phyloP scores from a whole-genome alignment of 2,113 vertebrate genomes.

The Albula glossodonta region DNA sequence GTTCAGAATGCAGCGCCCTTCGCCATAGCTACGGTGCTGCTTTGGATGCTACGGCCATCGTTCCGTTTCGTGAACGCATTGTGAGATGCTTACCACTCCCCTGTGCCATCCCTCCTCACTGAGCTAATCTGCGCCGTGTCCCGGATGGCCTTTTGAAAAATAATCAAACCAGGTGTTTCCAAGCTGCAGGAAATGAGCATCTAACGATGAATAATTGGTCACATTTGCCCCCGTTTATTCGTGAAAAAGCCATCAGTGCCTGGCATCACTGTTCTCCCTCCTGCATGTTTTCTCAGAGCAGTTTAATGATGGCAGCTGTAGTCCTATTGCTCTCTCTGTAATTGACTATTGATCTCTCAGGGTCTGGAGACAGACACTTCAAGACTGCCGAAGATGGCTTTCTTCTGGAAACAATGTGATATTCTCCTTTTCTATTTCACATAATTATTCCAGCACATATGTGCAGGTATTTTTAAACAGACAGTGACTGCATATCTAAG shows the following conservation, averaged over 20 bases:
- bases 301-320: not conserved
- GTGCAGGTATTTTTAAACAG: not conserved
- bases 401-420: not conserved
- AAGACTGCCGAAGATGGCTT: not conserved
- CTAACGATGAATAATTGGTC: conserved; percentile 7
- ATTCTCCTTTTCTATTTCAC: not conserved
- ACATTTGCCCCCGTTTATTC: not conserved
- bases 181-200: conserved; percentile 6
- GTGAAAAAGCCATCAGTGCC: not conserved
- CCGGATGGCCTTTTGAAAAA: not conserved
- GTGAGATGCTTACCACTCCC: not conserved
- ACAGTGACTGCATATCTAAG: not conserved
- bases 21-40: not conserved
- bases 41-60: not conserved
- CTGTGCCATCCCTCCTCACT: not conserved
- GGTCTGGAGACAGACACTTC: not conserved
- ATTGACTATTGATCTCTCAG: conserved; percentile 36
- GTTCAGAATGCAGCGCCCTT: not conserved
- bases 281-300: conserved; percentile 5
- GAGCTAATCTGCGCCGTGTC: conserved; percentile 1
- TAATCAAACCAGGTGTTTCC: conserved; percentile 1
- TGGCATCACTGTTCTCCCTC: conserved; percentile 17
- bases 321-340: conserved; percentile 18
- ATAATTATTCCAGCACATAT: not conserved
- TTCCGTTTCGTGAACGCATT: not conserved